Conservation (phyloP, 2,888 invertebrate genomes). For the Spodoptera exigua region DNA sequence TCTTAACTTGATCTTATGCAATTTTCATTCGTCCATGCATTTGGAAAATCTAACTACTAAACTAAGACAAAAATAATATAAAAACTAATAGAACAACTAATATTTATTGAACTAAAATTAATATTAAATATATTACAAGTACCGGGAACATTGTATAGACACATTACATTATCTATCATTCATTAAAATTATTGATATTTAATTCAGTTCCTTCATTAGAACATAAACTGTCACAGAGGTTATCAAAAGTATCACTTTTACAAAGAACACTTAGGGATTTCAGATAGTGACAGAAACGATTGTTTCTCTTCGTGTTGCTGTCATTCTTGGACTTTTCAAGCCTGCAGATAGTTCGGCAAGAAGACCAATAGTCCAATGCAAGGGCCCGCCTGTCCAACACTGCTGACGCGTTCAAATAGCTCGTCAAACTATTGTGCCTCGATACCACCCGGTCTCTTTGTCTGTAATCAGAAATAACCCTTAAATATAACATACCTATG, state of each 20-base stretch:
- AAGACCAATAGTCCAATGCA: slow-evolving; percentile 92
- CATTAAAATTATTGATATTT: slow-evolving; percentile 45
- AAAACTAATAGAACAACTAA: slow-evolving; percentile 27
- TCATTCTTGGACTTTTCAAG: slow-evolving; percentile 90
- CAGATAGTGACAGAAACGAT: slow-evolving; percentile 94
- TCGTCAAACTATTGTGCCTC: slow-evolving; percentile 79
- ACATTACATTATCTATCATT: slow-evolving; percentile 47
- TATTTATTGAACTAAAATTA: slow-evolving; percentile 26
- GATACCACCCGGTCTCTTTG: slow-evolving; percentile 77
- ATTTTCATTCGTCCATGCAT: slow-evolving; percentile 7
- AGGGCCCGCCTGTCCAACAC: slow-evolving; percentile 88
- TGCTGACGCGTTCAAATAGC: slow-evolving; percentile 82
- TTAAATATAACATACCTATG: too few relatives aligned
- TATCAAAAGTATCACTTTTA: slow-evolving; percentile 85
- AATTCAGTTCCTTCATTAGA: slow-evolving; percentile 53
- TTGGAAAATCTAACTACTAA: slow-evolving; percentile 17
- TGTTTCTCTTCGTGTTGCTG: slow-evolving; percentile 90
- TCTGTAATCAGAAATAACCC: slow-evolving; percentile 66
- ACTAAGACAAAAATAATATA: slow-evolving; percentile 28
- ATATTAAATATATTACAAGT: slow-evolving; percentile 36
- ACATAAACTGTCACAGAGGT: slow-evolving; percentile 80
- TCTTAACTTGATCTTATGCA: background rate
- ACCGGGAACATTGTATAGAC: slow-evolving; percentile 30
- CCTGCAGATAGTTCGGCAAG: slow-evolving; percentile 91
- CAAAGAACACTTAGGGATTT: slow-evolving; percentile 88